phyloP scores from a whole-genome alignment of 2,113 vertebrate genomes.

The Nerophis ophidion region DNA sequence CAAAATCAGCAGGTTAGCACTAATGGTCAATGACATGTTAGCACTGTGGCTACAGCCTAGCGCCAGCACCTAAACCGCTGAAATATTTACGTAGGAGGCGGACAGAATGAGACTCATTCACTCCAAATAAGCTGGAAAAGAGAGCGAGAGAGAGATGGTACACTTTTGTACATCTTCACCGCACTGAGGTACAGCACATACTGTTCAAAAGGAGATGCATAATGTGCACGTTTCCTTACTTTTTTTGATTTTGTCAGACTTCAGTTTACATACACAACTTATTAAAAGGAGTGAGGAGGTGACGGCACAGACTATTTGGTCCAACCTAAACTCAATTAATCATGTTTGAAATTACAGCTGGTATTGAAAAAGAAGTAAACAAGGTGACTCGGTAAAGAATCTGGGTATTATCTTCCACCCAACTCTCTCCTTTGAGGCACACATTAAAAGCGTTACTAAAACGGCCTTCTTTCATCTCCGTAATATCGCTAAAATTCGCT shows the following conservation, averaged over 20 bases:
- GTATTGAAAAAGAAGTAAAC: background rate
- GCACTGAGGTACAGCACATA: conserved; percentile 32
- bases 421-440: too few species aligned
- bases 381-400: too few species aligned
- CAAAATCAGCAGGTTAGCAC: conserved; percentile 62
- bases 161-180: conserved; percentile 45
- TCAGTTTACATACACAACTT: conserved; percentile 28
- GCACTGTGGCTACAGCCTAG: conserved; percentile 45
- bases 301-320: conserved; percentile 7
- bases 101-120: conserved; percentile 58
- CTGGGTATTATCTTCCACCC: too few species aligned
- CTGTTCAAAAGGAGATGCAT: conserved; percentile 57
- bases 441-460: too few species aligned
- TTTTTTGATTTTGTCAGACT: conserved; percentile 40
- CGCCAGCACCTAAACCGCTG: conserved; percentile 49
- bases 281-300: conserved; percentile 21
- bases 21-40: conserved; percentile 71
- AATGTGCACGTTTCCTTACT: conserved; percentile 59
- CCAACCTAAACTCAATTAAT: background rate
- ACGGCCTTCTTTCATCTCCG: too few species aligned
- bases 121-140: conserved; percentile 52
- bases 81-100: conserved; percentile 66
- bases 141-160: conserved; percentile 32
- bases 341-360: too few species aligned
- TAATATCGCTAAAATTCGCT: too few species aligned